phyloP scores from a whole-genome alignment of 2,888 invertebrate species.

The Andrena camellia region DNA sequence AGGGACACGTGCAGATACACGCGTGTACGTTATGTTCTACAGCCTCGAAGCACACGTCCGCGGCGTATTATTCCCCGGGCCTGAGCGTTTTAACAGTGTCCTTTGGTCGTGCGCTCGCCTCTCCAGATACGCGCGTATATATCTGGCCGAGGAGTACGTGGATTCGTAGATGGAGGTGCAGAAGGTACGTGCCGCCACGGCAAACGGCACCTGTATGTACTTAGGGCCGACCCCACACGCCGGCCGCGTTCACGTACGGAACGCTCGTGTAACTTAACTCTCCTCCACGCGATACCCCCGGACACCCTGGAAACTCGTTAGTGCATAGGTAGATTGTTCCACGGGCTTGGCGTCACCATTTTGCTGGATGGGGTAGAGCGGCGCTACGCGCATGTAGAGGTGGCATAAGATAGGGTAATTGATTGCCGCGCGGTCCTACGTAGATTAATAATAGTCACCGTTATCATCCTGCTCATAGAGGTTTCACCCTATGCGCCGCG shows the following conservation, averaged over 20 bases:
- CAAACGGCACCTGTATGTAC: conserved; percentile 38
- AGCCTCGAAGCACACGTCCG: conserved; percentile 49
- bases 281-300: conserved; percentile 50
- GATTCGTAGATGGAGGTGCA: conserved; percentile 59
- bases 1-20: not conserved
- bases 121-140: conserved; percentile 22
- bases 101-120: conserved; percentile 52
- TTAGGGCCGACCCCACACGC: not conserved
- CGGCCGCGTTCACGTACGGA: conserved; percentile 8
- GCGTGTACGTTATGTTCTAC: conserved; percentile 20
- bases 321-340: conserved; percentile 74
- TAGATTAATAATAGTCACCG: conserved; percentile 77
- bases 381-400: conserved; percentile 54
- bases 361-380: conserved; percentile 52
- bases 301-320: conserved; percentile 71
- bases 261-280: conserved; percentile 52
- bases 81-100: conserved; percentile 67
- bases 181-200: conserved; percentile 50
- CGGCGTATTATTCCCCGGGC: conserved; percentile 52
- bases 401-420: conserved; percentile 77
- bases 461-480: conserved; percentile 68
- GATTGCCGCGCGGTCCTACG: conserved; percentile 74
- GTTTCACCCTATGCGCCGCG: conserved; percentile 61
- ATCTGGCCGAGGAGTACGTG: conserved; percentile 62
- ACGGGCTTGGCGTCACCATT: conserved; percentile 69